Evolutionary conservation across 2,113 vertebrate species (phyloP).

Genomic region (Indri indri): DNA sequence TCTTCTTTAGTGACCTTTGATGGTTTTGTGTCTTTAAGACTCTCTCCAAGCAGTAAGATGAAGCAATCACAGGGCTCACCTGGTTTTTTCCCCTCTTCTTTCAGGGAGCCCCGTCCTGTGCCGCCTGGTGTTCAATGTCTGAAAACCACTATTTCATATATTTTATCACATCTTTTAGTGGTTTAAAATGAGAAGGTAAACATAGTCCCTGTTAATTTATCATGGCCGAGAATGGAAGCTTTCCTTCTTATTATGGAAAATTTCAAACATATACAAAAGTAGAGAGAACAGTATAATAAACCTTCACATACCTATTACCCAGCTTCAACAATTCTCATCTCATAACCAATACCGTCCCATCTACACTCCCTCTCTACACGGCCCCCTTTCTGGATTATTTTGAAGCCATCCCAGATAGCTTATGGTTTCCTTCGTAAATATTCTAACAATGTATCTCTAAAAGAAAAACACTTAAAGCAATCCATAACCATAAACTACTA

Average conservation of each 20-base stretch:
- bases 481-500: background rate
- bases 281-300: background rate
- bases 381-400: background rate
- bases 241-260: background rate
- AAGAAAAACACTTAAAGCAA: background rate
- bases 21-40: background rate
- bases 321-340: background rate
- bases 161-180: background rate
- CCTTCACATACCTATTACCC: background rate
- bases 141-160: background rate
- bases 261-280: background rate
- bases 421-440: background rate
- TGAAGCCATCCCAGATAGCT: background rate
- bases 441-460: background rate
- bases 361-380: background rate
- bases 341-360: background rate
- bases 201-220: background rate
- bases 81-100: background rate
- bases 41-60: background rate
- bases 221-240: background rate
- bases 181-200: background rate
- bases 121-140: background rate
- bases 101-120: background rate
- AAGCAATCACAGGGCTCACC: background rate
- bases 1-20: background rate